Percentiles rank a stretch among this genome's conserved stretches.
These are phyloP conservation scores for Chalcis sispes DNA, from an alignment of 2,888 invertebrate species.

Conservation along the genomic window DNA sequence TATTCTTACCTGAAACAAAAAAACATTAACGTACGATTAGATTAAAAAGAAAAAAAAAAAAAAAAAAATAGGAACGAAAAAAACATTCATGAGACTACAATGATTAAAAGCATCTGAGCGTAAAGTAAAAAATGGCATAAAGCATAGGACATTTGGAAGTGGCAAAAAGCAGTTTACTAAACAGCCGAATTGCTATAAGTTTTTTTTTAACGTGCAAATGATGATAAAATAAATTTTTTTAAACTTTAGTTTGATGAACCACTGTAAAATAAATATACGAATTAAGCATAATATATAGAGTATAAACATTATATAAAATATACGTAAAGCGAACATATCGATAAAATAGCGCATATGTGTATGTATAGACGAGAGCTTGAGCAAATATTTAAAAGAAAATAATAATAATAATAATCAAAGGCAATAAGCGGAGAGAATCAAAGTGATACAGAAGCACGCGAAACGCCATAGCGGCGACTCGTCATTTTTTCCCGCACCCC, in stretches of 20 bases:
- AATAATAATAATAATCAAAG: not conserved
- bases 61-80: slow-evolving; percentile 23
- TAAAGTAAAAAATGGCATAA: slow-evolving; percentile 46
- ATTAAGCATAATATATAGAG: not conserved
- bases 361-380: slow-evolving; percentile 15
- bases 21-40: slow-evolving; percentile 10
- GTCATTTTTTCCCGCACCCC: slow-evolving; percentile 45
- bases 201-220: too few species aligned
- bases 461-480: slow-evolving; percentile 27
- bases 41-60: not conserved
- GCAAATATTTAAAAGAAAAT: not conserved
- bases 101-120: slow-evolving; percentile 46
- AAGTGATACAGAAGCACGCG: slow-evolving; percentile 31
- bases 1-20: slow-evolving; percentile 73
- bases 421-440: slow-evolving; percentile 19
- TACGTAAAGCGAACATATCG: not conserved
- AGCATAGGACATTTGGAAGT: slow-evolving; percentile 53
- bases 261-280: too few species aligned
- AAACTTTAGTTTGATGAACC: too few species aligned
- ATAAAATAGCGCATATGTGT: not conserved
- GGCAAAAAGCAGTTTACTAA: slow-evolving; percentile 39
- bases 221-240: too few species aligned
- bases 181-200: slow-evolving; percentile 18
- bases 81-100: not conserved
- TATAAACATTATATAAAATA: too few species aligned